Evolutionary conservation across 2,888 invertebrate species (phyloP).

Genomic region (Neoaliturus tenellus): DNA sequence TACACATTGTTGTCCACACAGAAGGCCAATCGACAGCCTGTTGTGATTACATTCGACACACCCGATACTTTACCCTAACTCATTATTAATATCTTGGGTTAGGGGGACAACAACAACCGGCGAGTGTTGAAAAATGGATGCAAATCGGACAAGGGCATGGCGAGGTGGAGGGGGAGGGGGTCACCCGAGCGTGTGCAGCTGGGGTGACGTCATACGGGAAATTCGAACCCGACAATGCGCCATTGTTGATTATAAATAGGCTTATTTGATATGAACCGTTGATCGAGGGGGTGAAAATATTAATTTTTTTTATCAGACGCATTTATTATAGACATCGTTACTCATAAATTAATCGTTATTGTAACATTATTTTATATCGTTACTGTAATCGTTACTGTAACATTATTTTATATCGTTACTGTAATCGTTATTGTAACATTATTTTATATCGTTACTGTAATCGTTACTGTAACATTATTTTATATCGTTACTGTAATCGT

Average conservation of each 20-base stretch:
- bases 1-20: constrained; percentile 7
- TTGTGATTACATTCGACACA: constrained; percentile 50
- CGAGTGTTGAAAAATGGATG: constrained; percentile 48
- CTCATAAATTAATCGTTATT: too few relatives aligned
- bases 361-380: too few relatives aligned
- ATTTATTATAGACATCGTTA: too few relatives aligned
- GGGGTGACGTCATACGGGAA: constrained; percentile 42
- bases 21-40: constrained; percentile 36
- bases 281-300: neutral
- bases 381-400: too few relatives aligned
- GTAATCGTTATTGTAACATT: too few relatives aligned
- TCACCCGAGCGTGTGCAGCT: neutral
- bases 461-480: too few relatives aligned
- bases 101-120: constrained; percentile 34
- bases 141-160: neutral
- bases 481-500: too few relatives aligned
- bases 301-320: neutral
- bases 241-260: constrained; percentile 18
- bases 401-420: too few relatives aligned
- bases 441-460: too few relatives aligned
- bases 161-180: neutral
- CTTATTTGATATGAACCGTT: constrained; percentile 33
- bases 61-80: constrained; percentile 53
- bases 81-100: constrained; percentile 47
- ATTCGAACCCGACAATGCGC: constrained; percentile 1